Base-by-base conservation (phyloP, 2,113 vertebrate genomes). In the Elgaria multicarinata region DNA sequence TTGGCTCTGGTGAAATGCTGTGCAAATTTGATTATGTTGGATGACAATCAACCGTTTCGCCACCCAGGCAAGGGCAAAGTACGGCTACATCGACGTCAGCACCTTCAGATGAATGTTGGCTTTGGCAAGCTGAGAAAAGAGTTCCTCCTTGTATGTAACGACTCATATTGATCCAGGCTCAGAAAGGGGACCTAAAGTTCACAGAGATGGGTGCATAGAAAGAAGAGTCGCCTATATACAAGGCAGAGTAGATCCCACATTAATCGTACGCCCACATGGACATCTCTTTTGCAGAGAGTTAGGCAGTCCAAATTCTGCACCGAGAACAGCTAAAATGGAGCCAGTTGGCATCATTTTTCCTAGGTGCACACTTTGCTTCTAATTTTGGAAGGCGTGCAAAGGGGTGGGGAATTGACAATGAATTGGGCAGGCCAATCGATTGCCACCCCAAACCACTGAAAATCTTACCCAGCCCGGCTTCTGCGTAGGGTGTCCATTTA, bases 51-150 rank as follows among this genome's bases (percentile, higher is more conserved):
- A 69, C 71, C 80, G 74, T 67, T 85, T 0, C 0, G 44, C 87
- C 86, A 81, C 74, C 72, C 83, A 18, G 33, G 90, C 83, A 72
- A 91, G 93, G 89, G 42, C 89, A 90, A 94, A 77, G 78, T 84
- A 77, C 89, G 90, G 42, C 72, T 50, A 28, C 74, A 87, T 83
- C 77, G 69, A 93, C 86, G 80, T 69, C 62, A 42, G 1, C 89
- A 88, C 83, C 62, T 75, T 92, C 42, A 26, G 89, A 33, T 72
- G 42, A 87, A 64, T 92, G 44, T 90, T 93, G 64, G 55, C 91
- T 95, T 93, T 90, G 86, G 92, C 90, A 90, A 55, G 53, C 83
- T 83, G 80, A 69, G 80, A 90, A 87, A 55, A 36, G n/a, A 76
- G 82, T 77, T 89, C 74, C 64, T 90, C 88, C 64, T 69, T 50